Evolutionary conservation across 2,113 vertebrate species (phyloP), one percentile per base, ranked within the genome.

Genomic region (Aptenodytes forsteri): DNA sequence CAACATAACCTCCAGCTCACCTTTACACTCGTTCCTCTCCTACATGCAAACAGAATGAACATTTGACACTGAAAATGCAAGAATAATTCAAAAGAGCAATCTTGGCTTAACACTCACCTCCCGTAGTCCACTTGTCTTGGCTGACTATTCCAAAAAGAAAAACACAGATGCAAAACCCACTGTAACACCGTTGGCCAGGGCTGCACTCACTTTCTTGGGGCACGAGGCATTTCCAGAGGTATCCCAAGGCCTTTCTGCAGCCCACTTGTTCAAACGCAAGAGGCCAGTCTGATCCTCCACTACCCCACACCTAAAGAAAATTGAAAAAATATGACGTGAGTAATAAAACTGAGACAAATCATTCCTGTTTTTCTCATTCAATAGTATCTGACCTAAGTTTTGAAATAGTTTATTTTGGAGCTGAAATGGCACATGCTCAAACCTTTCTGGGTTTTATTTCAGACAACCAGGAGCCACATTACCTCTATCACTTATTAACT

Each of bases 111-210:
- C 19, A 4, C 30, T 54, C 29, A 22, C 46, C 21, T 56, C 42
- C 12, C 2, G 0, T 36, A 58, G 66, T 19, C 50, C 0, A 1
- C 19, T 62, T 50, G 18, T 34, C 49, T 64, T 23, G 18, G 44
- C 32, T 71, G 36, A 38, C 59, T 34, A 7, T 46, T 65, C 73
- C 50, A 38, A 50, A 72, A 38, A 44, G 19, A 44, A 46, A 65
- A 56, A 64, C n/a, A 49, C 11, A 19, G 72, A 32, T 18, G 13
- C 16, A 40, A 70, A 84, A 13, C n/a, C 29, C 30, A 8, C 20
- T 17, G 16, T 54, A 46, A 42, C 19, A 25, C 40, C 4, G 0
- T 4, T 49, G 49, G 36, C 47, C 47, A 18, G n/a, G 30, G 17
- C 47, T 70, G 20, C 13, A 1, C 40, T 77, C 30, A 7, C 40